Percentiles rank a stretch among this genome's conserved stretches.
These are phyloP conservation scores for Lasiommata megera DNA, from an alignment of 2,888 invertebrate genomes.

Conservation along the genomic window DNA sequence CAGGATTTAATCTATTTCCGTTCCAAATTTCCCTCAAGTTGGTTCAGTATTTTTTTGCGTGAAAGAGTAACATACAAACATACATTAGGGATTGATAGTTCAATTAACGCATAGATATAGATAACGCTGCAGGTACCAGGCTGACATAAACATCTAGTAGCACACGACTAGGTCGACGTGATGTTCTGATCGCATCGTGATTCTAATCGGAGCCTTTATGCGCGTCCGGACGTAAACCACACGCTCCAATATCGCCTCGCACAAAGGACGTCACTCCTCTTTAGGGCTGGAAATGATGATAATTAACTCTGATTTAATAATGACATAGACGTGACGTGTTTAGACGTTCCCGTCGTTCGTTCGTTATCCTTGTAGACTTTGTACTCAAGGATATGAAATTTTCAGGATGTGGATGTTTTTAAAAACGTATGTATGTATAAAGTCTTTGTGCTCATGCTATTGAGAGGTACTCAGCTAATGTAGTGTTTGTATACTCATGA, in stretches of 20 bases:
- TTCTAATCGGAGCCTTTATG: slow-evolving; percentile 17
- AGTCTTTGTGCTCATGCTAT: no score
- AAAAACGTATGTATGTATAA: no score
- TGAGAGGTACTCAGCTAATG: no score
- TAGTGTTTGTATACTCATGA: no score
- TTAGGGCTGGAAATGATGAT: slow-evolving; percentile 40
- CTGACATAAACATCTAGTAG: slow-evolving; percentile 5
- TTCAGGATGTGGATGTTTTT: no score
- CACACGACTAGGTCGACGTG: background rate
- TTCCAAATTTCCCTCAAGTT: no score
- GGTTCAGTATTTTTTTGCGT: no score
- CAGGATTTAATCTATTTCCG: no score
- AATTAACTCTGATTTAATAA: slow-evolving; percentile 23
- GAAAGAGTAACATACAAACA: no score
- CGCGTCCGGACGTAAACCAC: slow-evolving; percentile 17
- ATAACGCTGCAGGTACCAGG: slow-evolving; percentile 1
- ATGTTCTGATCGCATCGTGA: slow-evolving; percentile 13
- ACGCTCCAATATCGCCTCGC: slow-evolving; percentile 14
- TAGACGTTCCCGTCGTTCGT: no score
- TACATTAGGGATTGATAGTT: no score
- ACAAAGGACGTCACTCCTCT: slow-evolving; percentile 28
- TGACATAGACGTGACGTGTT: background rate
- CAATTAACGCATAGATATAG: background rate
- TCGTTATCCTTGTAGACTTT: background rate
- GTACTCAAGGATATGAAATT: background rate